Evolutionary conservation across 2,888 invertebrate species (phyloP), one percentile per base, ranked within the genome.

Genomic region (Lissocephala sabroskyi): DNA sequence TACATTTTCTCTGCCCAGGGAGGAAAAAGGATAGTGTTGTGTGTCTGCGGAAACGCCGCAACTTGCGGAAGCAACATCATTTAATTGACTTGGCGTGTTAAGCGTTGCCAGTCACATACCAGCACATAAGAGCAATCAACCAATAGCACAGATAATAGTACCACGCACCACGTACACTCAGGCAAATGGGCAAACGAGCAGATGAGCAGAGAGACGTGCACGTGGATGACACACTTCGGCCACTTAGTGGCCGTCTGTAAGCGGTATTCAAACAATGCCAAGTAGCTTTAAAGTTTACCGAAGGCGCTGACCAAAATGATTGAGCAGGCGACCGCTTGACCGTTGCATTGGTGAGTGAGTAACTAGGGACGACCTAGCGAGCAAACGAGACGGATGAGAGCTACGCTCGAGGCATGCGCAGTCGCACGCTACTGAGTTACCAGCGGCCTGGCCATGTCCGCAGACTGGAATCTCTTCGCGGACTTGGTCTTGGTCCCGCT

Each of bases 41-140:
- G 54, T 37, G 49, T 46, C 26, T 23, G 23, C 4, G 23, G 23
- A 23, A 7, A 3, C 7, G 23, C 7, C 32, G 41, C 30, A 37
- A 36, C 44, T 60, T 68, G 65, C 66, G 66, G 74, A 74, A 66
- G 66, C 71, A 52, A 49, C 39, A 39, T 59, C 56, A 62, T 67
- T 67, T 67, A 74, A 74, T 67, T 67, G 67, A 74, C 65, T 67
- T 67, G 65, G 62, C 67, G 62, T 68, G 67, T 68, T 68, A 71
- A 59, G 60, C 54, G 60, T 56, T 59, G 65, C 30, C n/a, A 30
- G 30, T 4, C 30, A 30, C 73, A 65, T 65, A 63, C 59, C 65
- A 59, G 67, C 67, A 59, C 65, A 65, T 65, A 71, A 50, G 73
- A 56, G 67, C 67, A 71, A 59, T 65, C 73, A 65, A 52, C 59